Base-by-base conservation (phyloP, 1,140 invertebrate species). In the Heliconius melpomene region DNA sequence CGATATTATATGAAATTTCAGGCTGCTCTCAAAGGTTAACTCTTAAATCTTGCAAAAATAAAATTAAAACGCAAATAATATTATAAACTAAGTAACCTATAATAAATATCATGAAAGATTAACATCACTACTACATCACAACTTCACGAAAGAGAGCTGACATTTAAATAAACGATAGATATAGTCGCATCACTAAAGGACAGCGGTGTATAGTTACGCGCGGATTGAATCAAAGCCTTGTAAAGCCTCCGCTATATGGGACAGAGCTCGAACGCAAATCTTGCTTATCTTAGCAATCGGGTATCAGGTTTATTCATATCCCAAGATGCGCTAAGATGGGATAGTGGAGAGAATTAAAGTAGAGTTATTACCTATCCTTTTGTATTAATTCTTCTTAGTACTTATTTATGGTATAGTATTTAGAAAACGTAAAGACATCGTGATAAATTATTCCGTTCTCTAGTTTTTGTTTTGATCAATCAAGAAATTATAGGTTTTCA, bases 221-320 rank as follows among this genome's bases (percentile, higher is more conserved):
- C 87, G 89, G 90, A 90, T 89, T 84, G 86, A 89, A 87, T 90
- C 84, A 86, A 84, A 85, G 85, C 87, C 86, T 89, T 83, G 85
- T 86, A 87, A 84, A 89, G 90, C 88, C 88, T 91, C 88, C 87
- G 78, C 79, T 79, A 83, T 85, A 88, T 87, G 81, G 86, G 80
- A 83, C 87, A 80, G 77, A 74, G 75, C 75, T 60, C 73, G 75
- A 54, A 77, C 57, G 79, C 79, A 80, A 75, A 80, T 80, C 73
- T 83, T 75, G 74, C 70, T 80, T 79, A 83, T 78, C 81, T 75
- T 40, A 54, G 54, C 78, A 74, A 79, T 73, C 80, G 71, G 77
- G 74, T 83, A 79, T 80, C 79, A 84, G 73, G 79, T 83, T 84
- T 79, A 81, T 77, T 70, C 79, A 74, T 78, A 79, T 80, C 52